Percentiles rank a stretch among this genome's conserved stretches.
Conservation (phyloP, 1,140 invertebrate genomes). For the Xylocopa sonorina region DNA sequence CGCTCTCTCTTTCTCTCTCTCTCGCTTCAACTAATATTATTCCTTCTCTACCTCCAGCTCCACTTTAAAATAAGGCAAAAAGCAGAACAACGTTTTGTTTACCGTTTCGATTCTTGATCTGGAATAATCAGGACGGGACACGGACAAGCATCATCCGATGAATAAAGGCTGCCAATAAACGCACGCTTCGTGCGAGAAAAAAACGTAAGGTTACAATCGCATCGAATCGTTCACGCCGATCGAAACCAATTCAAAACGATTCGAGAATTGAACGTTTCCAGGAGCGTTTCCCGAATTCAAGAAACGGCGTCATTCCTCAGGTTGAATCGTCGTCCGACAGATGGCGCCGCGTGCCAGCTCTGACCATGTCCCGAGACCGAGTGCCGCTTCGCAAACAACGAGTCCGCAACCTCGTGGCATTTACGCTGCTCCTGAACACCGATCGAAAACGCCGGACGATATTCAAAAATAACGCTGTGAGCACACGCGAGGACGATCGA, state of each 20-base stretch:
- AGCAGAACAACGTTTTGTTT: too few species aligned
- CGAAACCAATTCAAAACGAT: not conserved
- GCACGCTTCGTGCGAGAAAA: not conserved
- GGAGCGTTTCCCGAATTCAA: not conserved
- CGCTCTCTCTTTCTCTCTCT: too few species aligned
- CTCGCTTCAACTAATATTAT: not conserved
- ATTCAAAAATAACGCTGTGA: too few species aligned
- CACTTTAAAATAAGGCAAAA: too few species aligned
- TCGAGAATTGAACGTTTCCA: not conserved
- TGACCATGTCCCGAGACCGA: not conserved
- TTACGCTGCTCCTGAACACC: not conserved
- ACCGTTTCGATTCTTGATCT: too few species aligned
- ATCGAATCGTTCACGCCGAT: too few species aligned
- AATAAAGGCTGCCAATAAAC: too few species aligned
- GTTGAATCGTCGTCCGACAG: conserved; percentile 3
- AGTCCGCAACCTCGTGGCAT: not conserved
- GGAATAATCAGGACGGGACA: not conserved
- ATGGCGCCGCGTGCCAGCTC: conserved; percentile 47
- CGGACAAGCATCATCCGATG: too few species aligned
- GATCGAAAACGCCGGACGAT: not conserved
- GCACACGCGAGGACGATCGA: too few species aligned
- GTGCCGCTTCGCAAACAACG: not conserved
- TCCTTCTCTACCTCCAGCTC: not conserved
- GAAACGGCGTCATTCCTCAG: not conserved
- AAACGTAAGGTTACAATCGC: too few species aligned